Percentiles rank a stretch among this genome's conserved stretches.
These are phyloP conservation scores for Cetonia aurata DNA, from an alignment of 2,888 invertebrate genomes.

Conservation along the genomic window DNA sequence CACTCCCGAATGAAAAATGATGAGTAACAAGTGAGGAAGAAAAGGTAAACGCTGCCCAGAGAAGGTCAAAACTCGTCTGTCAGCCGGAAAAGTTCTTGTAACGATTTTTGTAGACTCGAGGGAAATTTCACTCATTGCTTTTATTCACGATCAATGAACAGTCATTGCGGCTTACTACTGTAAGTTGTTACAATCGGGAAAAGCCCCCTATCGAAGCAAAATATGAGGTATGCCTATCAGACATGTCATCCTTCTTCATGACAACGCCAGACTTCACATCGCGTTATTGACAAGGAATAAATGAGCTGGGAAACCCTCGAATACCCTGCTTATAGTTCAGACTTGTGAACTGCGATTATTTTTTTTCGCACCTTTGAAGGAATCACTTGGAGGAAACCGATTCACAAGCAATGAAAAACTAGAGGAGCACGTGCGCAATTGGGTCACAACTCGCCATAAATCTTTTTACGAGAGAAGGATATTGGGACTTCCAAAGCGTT, in stretches of 20 bases:
- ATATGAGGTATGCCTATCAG: neutral
- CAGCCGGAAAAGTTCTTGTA: conserved; percentile 10
- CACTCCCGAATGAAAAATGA: too few species aligned
- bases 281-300: neutral
- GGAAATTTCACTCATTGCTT: neutral
- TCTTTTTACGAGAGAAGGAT: neutral
- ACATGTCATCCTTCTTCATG: neutral
- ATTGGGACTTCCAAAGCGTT: neutral
- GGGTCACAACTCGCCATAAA: too few species aligned
- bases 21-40: too few species aligned
- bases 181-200: neutral
- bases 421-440: neutral
- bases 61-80: neutral
- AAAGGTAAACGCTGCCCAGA: neutral
- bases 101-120: too few species aligned
- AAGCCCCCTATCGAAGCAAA: too few species aligned
- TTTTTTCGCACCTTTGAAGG: neutral
- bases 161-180: neutral
- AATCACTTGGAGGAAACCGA: conserved; percentile 5
- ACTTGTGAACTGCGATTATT: neutral
- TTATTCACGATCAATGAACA: neutral
- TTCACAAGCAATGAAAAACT: neutral
- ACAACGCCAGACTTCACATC: neutral
- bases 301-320: too few species aligned
- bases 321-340: too few species aligned